These are phyloP conservation scores for Ceratothoa steindachneri DNA, from an alignment of 2,888 invertebrate species.

Conservation along the genomic window DNA sequence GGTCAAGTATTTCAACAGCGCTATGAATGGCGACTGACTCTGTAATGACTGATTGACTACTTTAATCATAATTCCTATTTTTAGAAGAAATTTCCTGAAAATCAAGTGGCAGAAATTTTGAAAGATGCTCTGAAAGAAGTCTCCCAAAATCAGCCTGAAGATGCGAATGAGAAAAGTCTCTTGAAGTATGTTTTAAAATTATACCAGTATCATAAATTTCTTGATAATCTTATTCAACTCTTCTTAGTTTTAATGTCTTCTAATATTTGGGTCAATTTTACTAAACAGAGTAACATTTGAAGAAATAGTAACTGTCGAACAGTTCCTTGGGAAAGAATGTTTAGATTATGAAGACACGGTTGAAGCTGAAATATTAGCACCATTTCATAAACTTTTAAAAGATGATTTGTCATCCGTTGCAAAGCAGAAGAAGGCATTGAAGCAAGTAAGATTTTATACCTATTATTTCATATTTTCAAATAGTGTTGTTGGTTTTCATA, in stretches of 20 bases:
- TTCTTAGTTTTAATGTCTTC: too few species aligned
- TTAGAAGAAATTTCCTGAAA: constrained; percentile 40
- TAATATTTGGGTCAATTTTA: not conserved
- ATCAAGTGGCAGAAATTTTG: constrained; percentile 32
- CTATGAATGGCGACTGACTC: too few species aligned
- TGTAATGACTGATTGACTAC: too few species aligned
- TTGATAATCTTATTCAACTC: too few species aligned
- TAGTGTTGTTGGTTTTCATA: too few species aligned
- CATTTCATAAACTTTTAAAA: constrained; percentile 29
- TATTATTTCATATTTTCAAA: too few species aligned
- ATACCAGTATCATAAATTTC: not conserved
- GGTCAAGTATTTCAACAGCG: too few species aligned
- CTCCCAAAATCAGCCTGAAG: constrained; percentile 1
- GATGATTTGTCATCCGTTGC: constrained; percentile 36
- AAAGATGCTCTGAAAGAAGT: constrained; percentile 30
- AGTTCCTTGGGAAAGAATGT: constrained; percentile 25
- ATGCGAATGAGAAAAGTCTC: not conserved
- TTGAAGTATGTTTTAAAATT: not conserved
- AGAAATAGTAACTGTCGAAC: constrained; percentile 9
- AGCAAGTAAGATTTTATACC: constrained; percentile 33
- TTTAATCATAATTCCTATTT: too few species aligned
- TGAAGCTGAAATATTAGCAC: constrained; percentile 26
- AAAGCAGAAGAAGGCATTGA: constrained; percentile 45
- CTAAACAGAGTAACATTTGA: not conserved
- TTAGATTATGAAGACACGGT: constrained; percentile 28